These are phyloP conservation scores for Alentia gelatinosa DNA, from an alignment of 2,888 invertebrate genomes.

Conservation along the genomic window DNA sequence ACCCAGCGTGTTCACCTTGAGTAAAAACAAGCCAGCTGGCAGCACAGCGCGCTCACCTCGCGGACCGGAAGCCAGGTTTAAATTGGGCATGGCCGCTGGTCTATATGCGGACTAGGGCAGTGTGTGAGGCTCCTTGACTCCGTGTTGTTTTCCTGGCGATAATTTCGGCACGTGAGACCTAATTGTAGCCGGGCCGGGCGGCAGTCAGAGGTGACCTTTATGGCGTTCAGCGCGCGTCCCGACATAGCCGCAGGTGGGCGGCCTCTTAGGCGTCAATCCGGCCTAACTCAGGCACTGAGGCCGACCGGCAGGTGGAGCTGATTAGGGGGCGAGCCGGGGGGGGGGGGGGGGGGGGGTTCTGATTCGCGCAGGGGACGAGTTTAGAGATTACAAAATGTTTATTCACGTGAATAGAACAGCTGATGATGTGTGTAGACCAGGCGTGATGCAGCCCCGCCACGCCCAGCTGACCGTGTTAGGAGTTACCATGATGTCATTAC, in stretches of 20 bases:
- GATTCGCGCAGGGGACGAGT: not conserved
- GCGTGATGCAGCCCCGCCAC: too few species aligned
- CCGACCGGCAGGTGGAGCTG: too few species aligned
- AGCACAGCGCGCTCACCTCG: too few species aligned
- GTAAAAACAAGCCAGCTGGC: too few species aligned
- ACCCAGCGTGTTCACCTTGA: too few species aligned
- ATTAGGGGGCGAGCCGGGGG: too few species aligned
- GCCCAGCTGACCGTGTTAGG: too few species aligned
- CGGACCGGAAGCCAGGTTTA: not conserved
- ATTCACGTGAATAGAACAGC: not conserved
- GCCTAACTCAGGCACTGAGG: not conserved
- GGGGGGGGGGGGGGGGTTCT: not conserved
- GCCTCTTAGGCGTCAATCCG: too few species aligned
- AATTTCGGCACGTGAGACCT: not conserved
- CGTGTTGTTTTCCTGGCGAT: not conserved
- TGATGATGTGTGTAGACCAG: not conserved
- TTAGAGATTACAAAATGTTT: not conserved
- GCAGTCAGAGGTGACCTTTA: not conserved
- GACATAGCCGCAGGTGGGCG: not conserved
- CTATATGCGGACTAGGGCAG: not conserved
- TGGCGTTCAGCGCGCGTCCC: not conserved
- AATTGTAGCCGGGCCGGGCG: not conserved
- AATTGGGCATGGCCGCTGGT: not conserved
- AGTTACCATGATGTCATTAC: too few species aligned
- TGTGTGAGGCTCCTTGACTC: not conserved